Base-by-base conservation (phyloP, 2,797 vertebrate genomes). In the Mus spretus region DNA sequence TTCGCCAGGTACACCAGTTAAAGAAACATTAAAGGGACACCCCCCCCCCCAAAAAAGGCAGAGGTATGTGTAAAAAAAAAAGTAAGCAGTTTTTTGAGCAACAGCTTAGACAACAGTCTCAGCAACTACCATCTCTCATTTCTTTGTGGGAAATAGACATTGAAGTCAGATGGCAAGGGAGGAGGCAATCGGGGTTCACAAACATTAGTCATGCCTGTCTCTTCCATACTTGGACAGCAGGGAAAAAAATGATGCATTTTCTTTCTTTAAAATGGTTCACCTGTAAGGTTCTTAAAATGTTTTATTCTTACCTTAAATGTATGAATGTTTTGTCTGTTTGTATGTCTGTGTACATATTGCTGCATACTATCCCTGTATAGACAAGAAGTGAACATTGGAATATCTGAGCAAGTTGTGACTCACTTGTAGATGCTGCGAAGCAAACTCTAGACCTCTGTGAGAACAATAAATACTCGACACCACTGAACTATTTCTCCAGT, bases 221-320 rank as follows among this genome's bases (percentile, higher is more conserved):
- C 17, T 22, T 72, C 26, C 22, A 1, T 57, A 28, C 13, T 31
- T 65, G 3, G 53, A 65, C 19, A 37, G 31, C 63, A 6, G 11
- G 28, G 81, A 4, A 24, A n/a, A 9, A 81, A 28, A 53, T 40
- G 3, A 78, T 55, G 2, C 9, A 65, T 74, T 74, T 65, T 47
- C 17, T 57, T 70, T 70, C 72, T 37, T 88, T 70, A 72, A 72
- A 74, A 82, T 40, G 13, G 57, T 37, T 63, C 4, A 67, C 55
- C 24, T 84, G 26, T 70, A 88, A 84, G 15, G 8, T 20, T 67
- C 89, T 91, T 91, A 67, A 83, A 44, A 63, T 63, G 8, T 44
- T 63, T 31, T 74, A 72, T 83, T 40, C 37, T 20, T 44, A 44
- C 26, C 79, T 83, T 63, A 63, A 63, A 22, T 44, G 26, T 20